Base-by-base conservation (phyloP, 2,113 vertebrate genomes). In the Tauraco erythrolophus region DNA sequence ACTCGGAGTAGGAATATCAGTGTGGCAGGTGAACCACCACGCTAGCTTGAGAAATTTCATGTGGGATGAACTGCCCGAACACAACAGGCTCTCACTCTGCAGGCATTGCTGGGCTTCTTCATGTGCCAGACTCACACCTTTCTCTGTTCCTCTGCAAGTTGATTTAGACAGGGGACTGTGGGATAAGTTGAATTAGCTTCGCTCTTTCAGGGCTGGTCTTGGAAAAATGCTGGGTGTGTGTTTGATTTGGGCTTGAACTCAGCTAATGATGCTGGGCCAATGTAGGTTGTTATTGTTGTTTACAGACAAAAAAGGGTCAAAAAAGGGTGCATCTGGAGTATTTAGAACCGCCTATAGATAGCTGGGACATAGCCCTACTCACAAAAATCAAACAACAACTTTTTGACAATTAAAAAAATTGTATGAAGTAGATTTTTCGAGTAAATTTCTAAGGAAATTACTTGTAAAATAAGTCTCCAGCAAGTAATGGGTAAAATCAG, bases 1-100 rank as follows among this genome's bases (percentile, higher is more conserved):
- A 28, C 43, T 82, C 19, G 21, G 41, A 83, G n/a, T 7, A 27
- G 30, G 69, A 66, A 74, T 85, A 71, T 51, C 48, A 31, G 7
- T 0, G 1, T 68, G 75, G 35, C 19, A 74, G 33, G 43, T 31
- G 66, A 89, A 33, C 45, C 6, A 12, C n/a, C 6, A 2, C 0
- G 1, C 31, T 58, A 57, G 16, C 51, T 77, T 74, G n/a, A 84
- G 69, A 46, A 77, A 24, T 89, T 3, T 51, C 25, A 10, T 81
- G 35, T 18, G 68, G 60, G 46, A 54, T 50, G 8, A 93, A 88
- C 43, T 31, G 70, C 25, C 61, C 10, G 6, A 27, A 33, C 17
- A 19, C 24, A 25, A 16, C 0, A 1, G 35, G n/a, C 43, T 87
- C 89, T 74, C 39, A 28, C 27, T 57, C 33, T 41, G 62, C 37